Conservation (phyloP, 2,888 invertebrate genomes). For the Morpho achilles region DNA sequence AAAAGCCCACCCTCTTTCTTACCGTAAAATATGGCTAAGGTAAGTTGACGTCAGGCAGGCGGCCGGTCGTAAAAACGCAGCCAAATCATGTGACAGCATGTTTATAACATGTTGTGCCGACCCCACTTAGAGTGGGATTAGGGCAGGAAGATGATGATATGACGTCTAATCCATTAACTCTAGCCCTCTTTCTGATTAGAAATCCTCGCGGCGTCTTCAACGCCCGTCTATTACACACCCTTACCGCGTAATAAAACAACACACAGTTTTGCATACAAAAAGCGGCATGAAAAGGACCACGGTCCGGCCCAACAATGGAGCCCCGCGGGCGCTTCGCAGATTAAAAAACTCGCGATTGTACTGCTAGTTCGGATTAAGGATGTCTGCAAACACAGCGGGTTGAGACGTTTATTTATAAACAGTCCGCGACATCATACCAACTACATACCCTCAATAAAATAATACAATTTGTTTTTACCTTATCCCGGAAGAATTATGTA, state of each 20-base stretch:
- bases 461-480: too few species aligned
- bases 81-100: too few species aligned
- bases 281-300: constrained; percentile 18
- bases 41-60: too few species aligned
- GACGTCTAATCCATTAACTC: not conserved
- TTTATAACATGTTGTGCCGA: too few species aligned
- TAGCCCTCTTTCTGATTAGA: constrained; percentile 11
- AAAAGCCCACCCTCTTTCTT: too few species aligned
- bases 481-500: too few species aligned
- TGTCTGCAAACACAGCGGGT: not conserved
- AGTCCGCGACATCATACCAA: too few species aligned
- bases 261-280: constrained; percentile 13
- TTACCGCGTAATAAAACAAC: constrained; percentile 12
- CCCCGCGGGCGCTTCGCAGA: constrained; percentile 40
- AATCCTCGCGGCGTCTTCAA: constrained; percentile 5
- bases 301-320: constrained; percentile 41
- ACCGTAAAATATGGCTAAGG: too few species aligned
- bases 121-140: too few species aligned
- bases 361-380: constrained; percentile 12
- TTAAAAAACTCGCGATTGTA: constrained; percentile 36
- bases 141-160: too few species aligned
- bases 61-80: too few species aligned
- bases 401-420: not conserved
- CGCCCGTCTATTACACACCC: constrained; percentile 12
- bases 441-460: too few species aligned